Percentiles rank a stretch among this genome's conserved stretches.
Evolutionary conservation across 2,888 invertebrate genomes (phyloP).

Genomic region (Harmothoe impar): DNA sequence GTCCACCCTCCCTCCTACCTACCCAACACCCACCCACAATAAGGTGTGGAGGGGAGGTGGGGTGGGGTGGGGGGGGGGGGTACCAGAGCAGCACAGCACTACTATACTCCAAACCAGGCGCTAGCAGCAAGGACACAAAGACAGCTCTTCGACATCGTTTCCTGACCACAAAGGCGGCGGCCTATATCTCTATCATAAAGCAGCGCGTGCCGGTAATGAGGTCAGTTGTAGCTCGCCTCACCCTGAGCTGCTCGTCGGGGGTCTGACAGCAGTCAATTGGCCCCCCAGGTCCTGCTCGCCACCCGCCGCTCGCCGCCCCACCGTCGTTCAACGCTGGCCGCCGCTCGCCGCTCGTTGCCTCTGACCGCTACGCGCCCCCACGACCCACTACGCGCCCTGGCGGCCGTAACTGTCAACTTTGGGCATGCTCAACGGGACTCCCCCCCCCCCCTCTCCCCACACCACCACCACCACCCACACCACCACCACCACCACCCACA

Average conservation of each 20-base stretch:
- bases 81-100: neutral
- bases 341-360: neutral
- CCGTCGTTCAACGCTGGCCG: neutral
- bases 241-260: neutral
- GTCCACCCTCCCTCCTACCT: neutral
- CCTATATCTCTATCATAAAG: conserved; percentile 48
- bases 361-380: conserved; percentile 13
- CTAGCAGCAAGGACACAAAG: conserved; percentile 9
- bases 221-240: conserved; percentile 34
- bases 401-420: conserved; percentile 35
- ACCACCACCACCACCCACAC: neutral
- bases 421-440: conserved; percentile 29
- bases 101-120: conserved; percentile 2
- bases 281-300: conserved; percentile 22
- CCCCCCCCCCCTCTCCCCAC: too few relatives aligned
- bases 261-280: conserved; percentile 54
- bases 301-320: neutral
- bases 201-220: conserved; percentile 24
- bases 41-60: neutral
- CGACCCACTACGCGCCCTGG: conserved; percentile 42
- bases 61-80: neutral
- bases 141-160: conserved; percentile 1
- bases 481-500: neutral
- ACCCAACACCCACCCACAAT: neutral
- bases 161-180: neutral